phyloP scores from a whole-genome alignment of 53 echinoderm and acorn worm genomes.

The Zoroaster sp. region DNA sequence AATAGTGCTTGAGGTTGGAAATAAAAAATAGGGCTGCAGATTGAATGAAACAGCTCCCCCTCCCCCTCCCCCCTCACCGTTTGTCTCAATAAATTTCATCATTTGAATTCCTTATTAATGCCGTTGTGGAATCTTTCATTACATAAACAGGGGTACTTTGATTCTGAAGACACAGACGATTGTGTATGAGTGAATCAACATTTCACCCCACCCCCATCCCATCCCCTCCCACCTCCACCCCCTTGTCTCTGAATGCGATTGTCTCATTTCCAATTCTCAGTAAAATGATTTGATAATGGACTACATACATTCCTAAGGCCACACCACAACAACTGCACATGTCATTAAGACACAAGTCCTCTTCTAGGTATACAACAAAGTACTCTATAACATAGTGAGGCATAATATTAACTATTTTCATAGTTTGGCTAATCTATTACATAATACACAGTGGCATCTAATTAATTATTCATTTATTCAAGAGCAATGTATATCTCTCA shows the following conservation, averaged over 20 bases:
- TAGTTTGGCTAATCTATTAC: conserved; percentile 26
- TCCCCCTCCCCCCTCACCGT: no score
- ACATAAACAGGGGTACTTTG: neutral
- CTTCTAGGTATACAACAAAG: conserved; percentile 41
- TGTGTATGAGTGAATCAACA: no score
- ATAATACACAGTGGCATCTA: conserved; percentile 25
- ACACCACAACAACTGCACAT: conserved; percentile 25
- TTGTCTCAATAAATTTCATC: no score
- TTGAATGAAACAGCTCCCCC: no score
- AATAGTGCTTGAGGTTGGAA: no score
- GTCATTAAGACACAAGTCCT: conserved; percentile 6
- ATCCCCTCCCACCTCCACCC: no score
- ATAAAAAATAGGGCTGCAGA: no score
- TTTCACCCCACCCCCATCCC: no score
- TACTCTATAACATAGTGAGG: conserved; percentile 28
- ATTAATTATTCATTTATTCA: conserved; percentile 9
- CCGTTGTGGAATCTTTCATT: neutral
- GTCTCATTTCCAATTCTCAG: neutral
- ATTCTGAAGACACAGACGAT: no score
- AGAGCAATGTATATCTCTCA: neutral
- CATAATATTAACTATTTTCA: neutral
- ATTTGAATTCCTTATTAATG: no score
- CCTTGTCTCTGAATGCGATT: no score
- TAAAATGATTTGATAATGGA: neutral
- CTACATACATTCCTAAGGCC: conserved; percentile 1